phyloP scores from a whole-genome alignment of 2,888 invertebrate genomes.

The Bruchidius siliquastri region DNA sequence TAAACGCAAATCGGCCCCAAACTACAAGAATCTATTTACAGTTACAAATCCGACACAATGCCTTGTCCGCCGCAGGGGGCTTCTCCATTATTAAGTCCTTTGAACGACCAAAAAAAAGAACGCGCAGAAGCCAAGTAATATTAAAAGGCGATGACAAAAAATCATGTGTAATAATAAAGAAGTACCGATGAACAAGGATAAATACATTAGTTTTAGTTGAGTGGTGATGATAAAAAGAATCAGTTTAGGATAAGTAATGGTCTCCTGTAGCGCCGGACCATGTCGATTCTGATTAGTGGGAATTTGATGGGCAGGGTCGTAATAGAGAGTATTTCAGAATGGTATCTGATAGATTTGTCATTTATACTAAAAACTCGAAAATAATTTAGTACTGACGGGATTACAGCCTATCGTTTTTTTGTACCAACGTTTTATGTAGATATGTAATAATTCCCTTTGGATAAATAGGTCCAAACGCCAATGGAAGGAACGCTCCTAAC shows the following conservation, averaged over 20 bases:
- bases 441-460: no score
- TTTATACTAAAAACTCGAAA: no score
- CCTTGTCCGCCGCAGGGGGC: not conserved
- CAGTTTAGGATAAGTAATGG: slow-evolving; percentile 49
- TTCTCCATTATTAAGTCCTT: not conserved
- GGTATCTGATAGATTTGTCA: not conserved
- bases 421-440: no score
- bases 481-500: no score
- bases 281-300: slow-evolving; percentile 24
- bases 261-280: slow-evolving; percentile 39
- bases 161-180: slow-evolving; percentile 22
- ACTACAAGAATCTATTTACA: not conserved
- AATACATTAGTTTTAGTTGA: slow-evolving; percentile 45
- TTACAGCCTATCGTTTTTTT: no score
- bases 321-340: not conserved
- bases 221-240: slow-evolving; percentile 41
- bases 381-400: no score
- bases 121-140: slow-evolving; percentile 13
- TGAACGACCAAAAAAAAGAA: slow-evolving; percentile 1
- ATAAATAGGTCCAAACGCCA: no score
- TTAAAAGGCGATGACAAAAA: slow-evolving; percentile 32
- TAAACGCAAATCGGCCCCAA: not conserved
- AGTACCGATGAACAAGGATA: slow-evolving; percentile 33
- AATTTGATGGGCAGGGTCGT: not conserved
- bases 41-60: not conserved